A percentile compares a stretch with the other conserved stretches of the same genome.
Evolutionary conservation across 2,888 invertebrate species (phyloP).

Genomic region (Drosophila affinis): DNA sequence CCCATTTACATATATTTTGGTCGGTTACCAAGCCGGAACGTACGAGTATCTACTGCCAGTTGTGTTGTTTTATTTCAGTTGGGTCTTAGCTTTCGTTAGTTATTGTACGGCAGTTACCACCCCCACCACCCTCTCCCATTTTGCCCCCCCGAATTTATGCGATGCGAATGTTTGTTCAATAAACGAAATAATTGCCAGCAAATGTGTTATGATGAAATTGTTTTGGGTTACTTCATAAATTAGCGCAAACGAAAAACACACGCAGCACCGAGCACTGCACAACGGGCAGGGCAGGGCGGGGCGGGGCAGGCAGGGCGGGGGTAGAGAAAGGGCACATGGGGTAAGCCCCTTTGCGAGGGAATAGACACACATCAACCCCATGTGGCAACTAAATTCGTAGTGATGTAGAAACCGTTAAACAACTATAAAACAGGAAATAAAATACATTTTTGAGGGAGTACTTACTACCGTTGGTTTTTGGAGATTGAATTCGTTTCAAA

Average conservation of each 20-base stretch:
- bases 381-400: neutral
- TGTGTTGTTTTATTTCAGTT: slow-evolving; percentile 48
- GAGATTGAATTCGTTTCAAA: too few relatives aligned
- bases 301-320: neutral
- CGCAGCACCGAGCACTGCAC: slow-evolving; percentile 16
- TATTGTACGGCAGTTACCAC: slow-evolving; percentile 25
- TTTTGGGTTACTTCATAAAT: slow-evolving; percentile 79
- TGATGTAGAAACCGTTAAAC: neutral
- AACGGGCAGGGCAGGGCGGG: neutral
- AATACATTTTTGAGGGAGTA: too few relatives aligned
- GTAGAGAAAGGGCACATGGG: too few relatives aligned
- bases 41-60: slow-evolving; percentile 3
- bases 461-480: too few relatives aligned
- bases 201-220: slow-evolving; percentile 79
- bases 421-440: neutral
- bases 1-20: slow-evolving; percentile 71
- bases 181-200: slow-evolving; percentile 78
- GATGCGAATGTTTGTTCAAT: slow-evolving; percentile 77
- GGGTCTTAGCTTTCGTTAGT: slow-evolving; percentile 44
- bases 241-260: slow-evolving; percentile 60
- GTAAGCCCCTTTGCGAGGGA: too few relatives aligned
- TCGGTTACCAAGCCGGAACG: slow-evolving; percentile 66
- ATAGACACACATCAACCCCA: neutral
- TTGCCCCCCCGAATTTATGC: slow-evolving; percentile 65
- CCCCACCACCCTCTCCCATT: too few relatives aligned